Evolutionary conservation across 1,140 invertebrate genomes (phyloP).

Genomic region (Goniozus legneri): DNA sequence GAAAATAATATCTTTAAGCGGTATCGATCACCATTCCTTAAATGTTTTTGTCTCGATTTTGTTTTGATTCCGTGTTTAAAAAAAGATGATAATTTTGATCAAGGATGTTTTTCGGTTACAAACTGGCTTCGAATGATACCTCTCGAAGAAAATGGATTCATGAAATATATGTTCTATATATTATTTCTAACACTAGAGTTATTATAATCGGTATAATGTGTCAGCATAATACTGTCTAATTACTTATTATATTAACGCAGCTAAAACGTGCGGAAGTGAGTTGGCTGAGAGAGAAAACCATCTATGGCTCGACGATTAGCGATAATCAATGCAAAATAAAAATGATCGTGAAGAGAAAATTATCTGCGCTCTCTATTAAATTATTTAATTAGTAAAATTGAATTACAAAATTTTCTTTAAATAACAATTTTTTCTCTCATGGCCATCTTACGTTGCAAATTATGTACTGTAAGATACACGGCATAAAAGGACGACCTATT

Average conservation of each 20-base stretch:
- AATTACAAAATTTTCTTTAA: background rate
- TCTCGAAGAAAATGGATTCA: slow-evolving; percentile 11
- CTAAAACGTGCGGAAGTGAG: slow-evolving; percentile 19
- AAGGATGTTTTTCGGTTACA: too few species aligned
- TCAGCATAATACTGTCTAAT: slow-evolving; percentile 26
- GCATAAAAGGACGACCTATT: slow-evolving; percentile 29
- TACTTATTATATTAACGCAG: slow-evolving; percentile 29
- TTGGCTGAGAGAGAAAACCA: slow-evolving; percentile 24
- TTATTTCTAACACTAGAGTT: slow-evolving; percentile 5
- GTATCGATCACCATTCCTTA: too few species aligned
- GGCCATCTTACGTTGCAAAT: slow-evolving; percentile 21
- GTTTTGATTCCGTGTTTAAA: too few species aligned
- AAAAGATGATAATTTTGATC: too few species aligned
- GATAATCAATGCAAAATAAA: background rate
- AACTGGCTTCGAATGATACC: slow-evolving; percentile 5
- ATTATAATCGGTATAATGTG: slow-evolving; percentile 17
- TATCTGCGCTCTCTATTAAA: too few species aligned
- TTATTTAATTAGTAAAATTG: too few species aligned
- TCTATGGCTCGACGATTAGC: background rate
- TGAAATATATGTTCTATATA: slow-evolving; percentile 7
- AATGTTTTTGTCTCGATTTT: too few species aligned
- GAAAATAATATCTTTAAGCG: too few species aligned
- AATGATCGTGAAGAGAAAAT: too few species aligned
- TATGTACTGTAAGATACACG: slow-evolving; percentile 27
- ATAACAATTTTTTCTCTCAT: slow-evolving; percentile 16